These are phyloP conservation scores for Drosophila equinoxialis DNA, from an alignment of 1,140 invertebrate genomes.

Conservation along the genomic window DNA sequence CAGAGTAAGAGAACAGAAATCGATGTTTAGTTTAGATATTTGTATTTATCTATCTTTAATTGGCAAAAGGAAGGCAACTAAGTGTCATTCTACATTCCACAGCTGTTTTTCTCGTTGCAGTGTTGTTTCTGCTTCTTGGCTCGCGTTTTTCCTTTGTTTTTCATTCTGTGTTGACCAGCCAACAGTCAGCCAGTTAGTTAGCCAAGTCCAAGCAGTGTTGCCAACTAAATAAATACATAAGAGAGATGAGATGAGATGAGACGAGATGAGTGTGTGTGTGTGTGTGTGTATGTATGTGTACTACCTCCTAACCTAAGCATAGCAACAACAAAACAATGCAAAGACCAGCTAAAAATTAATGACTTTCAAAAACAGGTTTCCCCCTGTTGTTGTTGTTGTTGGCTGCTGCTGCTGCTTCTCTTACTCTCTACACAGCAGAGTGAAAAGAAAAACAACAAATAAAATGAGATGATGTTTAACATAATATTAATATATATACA, in stretches of 20 bases:
- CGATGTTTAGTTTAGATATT: too few species aligned
- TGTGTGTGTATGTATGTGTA: background rate
- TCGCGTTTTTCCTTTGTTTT: slow-evolving; percentile 14
- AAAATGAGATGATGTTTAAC: slow-evolving; percentile 40
- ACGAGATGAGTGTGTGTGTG: too few species aligned
- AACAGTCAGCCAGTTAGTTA: background rate
- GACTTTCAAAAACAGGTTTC: slow-evolving; percentile 76
- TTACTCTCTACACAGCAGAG: slow-evolving; percentile 21
- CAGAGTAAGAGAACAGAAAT: too few species aligned
- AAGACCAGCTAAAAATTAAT: slow-evolving; percentile 66
- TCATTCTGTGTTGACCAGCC: slow-evolving; percentile 24
- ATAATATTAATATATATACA: background rate
- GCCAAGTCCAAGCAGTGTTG: slow-evolving; percentile 38
- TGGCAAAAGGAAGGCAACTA: slow-evolving; percentile 9
- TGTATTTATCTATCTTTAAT: background rate
- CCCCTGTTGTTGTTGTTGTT: slow-evolving; percentile 36
- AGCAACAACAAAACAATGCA: slow-evolving; percentile 59
- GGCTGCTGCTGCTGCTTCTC: slow-evolving; percentile 28
- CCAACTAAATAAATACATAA: slow-evolving; percentile 57
- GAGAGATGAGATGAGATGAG: background rate
- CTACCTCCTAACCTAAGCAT: slow-evolving; percentile 38
- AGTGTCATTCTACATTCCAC: slow-evolving; percentile 20
- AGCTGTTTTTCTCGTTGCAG: slow-evolving; percentile 34
- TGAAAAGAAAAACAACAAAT: slow-evolving; percentile 31
- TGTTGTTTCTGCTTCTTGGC: background rate